Percentiles rank a stretch among this genome's conserved stretches.
Conservation (phyloP, 2,888 invertebrate genomes). For the Amphipyra berbera region DNA sequence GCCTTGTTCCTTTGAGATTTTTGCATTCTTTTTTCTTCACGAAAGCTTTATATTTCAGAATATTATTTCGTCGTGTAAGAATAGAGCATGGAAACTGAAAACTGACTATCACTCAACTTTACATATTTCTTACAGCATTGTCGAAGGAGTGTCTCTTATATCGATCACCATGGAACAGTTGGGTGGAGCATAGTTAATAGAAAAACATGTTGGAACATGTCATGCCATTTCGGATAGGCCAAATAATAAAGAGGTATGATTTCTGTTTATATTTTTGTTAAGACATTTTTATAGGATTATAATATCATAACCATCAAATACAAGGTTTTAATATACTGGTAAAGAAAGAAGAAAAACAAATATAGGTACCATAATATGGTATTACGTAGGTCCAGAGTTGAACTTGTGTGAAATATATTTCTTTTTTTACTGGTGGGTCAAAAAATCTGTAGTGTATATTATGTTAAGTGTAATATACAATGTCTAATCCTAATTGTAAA, state of each 20-base stretch:
- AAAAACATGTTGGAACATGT: not conserved
- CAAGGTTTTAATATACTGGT: too few relatives aligned
- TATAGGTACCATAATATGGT: too few relatives aligned
- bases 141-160: not conserved
- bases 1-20: conserved; percentile 8
- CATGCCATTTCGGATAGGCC: too few relatives aligned
- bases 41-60: not conserved
- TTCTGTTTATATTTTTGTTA: too few relatives aligned
- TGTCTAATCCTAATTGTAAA: conserved; percentile 79
- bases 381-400: too few relatives aligned
- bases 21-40: not conserved
- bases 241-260: too few relatives aligned
- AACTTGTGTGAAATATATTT: not conserved
- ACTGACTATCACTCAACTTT: not conserved
- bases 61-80: too few relatives aligned
- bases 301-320: too few relatives aligned
- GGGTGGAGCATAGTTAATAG: not conserved
- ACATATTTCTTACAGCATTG: not conserved
- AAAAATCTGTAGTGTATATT: conserved; percentile 22
- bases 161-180: not conserved
- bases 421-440: conserved; percentile 15
- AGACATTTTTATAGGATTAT: too few relatives aligned
- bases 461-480: conserved; percentile 58
- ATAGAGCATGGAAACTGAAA: not conserved
- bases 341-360: too few relatives aligned